These are phyloP conservation scores for Ammodytes marinus DNA, from an alignment of 2,113 vertebrate species.

Conservation along the genomic window DNA sequence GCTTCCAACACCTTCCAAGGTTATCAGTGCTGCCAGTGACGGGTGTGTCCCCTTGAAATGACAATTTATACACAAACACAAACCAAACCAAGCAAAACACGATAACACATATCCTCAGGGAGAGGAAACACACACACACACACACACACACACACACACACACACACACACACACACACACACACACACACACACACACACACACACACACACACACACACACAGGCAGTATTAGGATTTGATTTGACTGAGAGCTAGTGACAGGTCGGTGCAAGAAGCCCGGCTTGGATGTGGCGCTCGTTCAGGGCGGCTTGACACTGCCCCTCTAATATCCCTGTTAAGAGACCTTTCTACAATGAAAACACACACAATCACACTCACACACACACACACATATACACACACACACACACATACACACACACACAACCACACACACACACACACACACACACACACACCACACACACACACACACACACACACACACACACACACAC, in stretches of 20 bases:
- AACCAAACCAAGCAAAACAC: not conserved
- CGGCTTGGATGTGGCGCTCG: conserved; percentile 36
- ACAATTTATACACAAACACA: conserved; percentile 12
- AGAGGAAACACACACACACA: conserved; percentile 23
- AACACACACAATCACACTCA: not conserved
- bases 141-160: conserved; percentile 1
- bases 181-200: conserved; percentile 1
- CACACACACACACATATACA: no score
- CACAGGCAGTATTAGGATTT: conserved; percentile 32
- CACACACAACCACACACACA: no score
- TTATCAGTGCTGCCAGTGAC: conserved; percentile 5
- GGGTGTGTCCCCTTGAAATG: conserved; percentile 1
- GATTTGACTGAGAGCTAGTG: conserved; percentile 54
- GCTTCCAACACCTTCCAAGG: conserved; percentile 38
- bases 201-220: conserved; percentile 1
- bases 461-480: no score
- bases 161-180: conserved; percentile 11
- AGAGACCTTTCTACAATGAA: conserved; percentile 33
- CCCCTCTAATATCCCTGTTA: conserved; percentile 54
- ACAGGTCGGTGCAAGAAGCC: conserved; percentile 39
- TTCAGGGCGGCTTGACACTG: conserved; percentile 49
- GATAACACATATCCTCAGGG: conserved; percentile 8
- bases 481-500: no score
- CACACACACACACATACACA: no score
- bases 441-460: no score